Conservation (phyloP, 2,113 vertebrate species). For the Caracal caracal region DNA sequence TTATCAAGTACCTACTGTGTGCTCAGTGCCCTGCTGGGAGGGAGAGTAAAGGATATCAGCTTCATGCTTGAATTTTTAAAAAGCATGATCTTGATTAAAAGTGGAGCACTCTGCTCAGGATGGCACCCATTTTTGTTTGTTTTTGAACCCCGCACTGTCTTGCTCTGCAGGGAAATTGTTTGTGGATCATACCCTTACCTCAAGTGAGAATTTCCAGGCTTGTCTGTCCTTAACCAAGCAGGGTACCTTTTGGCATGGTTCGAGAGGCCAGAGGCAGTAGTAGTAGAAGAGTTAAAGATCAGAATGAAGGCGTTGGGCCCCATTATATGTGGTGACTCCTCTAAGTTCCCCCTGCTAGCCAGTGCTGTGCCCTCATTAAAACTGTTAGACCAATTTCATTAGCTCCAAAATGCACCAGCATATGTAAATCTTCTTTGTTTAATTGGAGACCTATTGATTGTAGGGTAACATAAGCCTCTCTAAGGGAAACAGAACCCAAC, state of each 20-base stretch:
- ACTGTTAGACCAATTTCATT: conserved; percentile 52
- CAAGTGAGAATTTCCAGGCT: neutral
- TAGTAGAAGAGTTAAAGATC: neutral
- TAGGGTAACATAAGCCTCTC: conserved; percentile 65
- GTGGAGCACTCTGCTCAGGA: neutral
- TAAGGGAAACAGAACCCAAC: conserved; percentile 69
- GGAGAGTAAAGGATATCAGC: neutral
- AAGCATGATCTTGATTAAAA: neutral
- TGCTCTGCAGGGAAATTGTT: neutral
- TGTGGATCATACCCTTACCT: neutral
- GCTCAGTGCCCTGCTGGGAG: neutral
- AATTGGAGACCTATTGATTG: conserved; percentile 69
- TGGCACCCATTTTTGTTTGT: neutral
- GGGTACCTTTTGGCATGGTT: neutral
- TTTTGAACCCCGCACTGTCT: neutral
- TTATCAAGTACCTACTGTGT: neutral
- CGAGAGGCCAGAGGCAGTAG: neutral
- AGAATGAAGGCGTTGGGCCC: neutral
- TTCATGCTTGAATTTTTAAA: neutral
- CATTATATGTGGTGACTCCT: neutral
- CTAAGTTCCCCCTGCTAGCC: neutral
- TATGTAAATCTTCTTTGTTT: conserved; percentile 66
- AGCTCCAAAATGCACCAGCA: conserved; percentile 42
- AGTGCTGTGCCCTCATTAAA: conserved; percentile 27
- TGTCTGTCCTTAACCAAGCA: neutral